Base-by-base conservation (phyloP, 2,888 invertebrate genomes). In the Calephelis perditalis region DNA sequence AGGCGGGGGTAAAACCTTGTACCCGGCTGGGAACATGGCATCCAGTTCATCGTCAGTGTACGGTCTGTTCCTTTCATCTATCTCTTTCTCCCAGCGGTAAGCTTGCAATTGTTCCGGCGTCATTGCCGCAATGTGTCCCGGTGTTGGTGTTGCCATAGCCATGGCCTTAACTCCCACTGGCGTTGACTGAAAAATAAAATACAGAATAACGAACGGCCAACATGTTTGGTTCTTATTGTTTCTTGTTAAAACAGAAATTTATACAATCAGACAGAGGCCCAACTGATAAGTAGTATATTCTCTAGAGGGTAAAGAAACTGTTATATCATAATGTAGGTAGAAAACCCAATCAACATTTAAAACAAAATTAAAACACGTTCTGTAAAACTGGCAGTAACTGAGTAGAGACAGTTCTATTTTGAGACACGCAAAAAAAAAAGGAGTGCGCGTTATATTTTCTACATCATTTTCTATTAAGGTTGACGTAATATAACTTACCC, bases 71-170 rank as follows among this genome's bases (percentile, higher is more conserved):
- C 99, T 92, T 81, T 99, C 99, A 76, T 99, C 99, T 63, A 99
- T 99, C 87, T 99, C 99, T 73, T 98, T 94, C 84, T 99, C 99
- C 98, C 98, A 98, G 40, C 98, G 94, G 81, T 97, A 99, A 0
- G 98, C 98, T 84, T 99, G 99, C 67, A 99, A 89, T 82, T 99
- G 99, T 82, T 99, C 99, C 0, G 99, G 99, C 0, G 99, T 99
- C 99, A 99, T 99, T 11, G 98, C 96, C 66, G 98, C 96, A 65
- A 99, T 91, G 74, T 99, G 98, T 15, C 97, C 96, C 0, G 99
- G 98, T 0, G 98, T 98, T 0, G 99, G 99, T 0, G 99, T 99
- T 3, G 98, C 97, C 95, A 99, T 96, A 0, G 95, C 98, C 99
- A 99, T 99, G 1, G 99, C 99, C 82, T 98, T 98, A 3, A 95